Evolutionary conservation across 2,113 vertebrate species (phyloP).

Genomic region (Pristiophorus japonicus): DNA sequence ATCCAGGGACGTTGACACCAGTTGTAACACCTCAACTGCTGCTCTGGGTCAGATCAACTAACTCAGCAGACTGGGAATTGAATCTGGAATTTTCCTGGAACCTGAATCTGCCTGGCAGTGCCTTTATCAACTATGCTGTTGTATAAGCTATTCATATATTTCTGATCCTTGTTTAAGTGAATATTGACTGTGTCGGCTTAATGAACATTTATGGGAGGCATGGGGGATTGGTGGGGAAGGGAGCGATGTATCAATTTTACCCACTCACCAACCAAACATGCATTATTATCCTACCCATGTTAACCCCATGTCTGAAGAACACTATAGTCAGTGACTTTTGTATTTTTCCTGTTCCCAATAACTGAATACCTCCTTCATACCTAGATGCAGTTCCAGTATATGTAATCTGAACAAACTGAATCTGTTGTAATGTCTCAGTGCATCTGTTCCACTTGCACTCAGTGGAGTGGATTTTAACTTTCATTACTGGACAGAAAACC

Average conservation of each 20-base stretch:
- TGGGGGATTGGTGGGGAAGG: not conserved
- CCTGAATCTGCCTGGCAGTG: not conserved
- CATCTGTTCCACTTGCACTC: not conserved
- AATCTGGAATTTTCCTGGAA: not conserved
- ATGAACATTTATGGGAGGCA: not conserved
- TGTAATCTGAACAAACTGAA: not conserved
- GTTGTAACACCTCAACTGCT: not conserved
- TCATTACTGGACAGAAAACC: not conserved
- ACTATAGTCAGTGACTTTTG: not conserved
- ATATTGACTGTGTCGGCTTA: not conserved
- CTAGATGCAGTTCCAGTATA: not conserved
- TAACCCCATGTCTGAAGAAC: not conserved
- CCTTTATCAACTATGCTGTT: not conserved
- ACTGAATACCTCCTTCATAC: not conserved
- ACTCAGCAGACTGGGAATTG: not conserved
- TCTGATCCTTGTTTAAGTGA: not conserved
- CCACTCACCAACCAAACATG: not conserved
- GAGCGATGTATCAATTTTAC: not conserved
- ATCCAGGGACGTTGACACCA: not conserved
- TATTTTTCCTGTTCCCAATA: not conserved
- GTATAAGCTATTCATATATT: not conserved
- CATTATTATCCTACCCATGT: not conserved
- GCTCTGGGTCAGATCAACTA: not conserved
- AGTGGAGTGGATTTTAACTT: not conserved
- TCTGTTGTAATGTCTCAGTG: not conserved